Evolutionary conservation across 2,888 invertebrate genomes (phyloP).

Genomic region (Pecten maximus): DNA sequence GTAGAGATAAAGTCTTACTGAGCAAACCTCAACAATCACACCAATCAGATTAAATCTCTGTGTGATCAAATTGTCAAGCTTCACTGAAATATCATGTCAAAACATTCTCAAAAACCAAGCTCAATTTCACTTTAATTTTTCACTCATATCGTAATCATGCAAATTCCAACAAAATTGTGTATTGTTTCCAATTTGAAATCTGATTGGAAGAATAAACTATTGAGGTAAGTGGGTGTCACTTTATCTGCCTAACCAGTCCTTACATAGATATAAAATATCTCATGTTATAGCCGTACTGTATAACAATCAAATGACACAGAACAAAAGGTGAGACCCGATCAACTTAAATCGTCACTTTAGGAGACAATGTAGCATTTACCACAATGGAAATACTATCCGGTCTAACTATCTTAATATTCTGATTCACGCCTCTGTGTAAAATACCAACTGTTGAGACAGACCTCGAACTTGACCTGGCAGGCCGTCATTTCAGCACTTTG

Average conservation of each 20-base stretch:
- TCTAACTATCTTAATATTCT: background rate
- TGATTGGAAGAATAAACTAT: background rate
- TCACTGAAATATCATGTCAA: background rate
- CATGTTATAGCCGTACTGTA: background rate
- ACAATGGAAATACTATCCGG: conserved; percentile 18
- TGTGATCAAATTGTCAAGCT: background rate
- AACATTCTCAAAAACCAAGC: background rate
- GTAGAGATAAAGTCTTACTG: background rate
- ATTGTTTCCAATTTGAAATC: background rate
- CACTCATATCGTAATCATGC: background rate
- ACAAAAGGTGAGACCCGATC: conserved; percentile 16
- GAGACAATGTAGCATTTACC: background rate
- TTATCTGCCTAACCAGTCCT: background rate
- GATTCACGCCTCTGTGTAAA: conserved; percentile 23
- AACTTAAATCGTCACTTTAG: conserved; percentile 5
- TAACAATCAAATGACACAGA: background rate
- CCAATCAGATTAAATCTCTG: background rate
- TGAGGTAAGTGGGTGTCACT: background rate
- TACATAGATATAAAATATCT: background rate
- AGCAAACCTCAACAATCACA: background rate
- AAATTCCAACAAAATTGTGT: background rate
- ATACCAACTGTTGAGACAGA: background rate
- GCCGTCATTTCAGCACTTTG: conserved; percentile 17
- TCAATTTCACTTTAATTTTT: background rate
- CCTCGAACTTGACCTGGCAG: background rate